Conservation (phyloP, 2,888 invertebrate species). For the Andricus curvator region DNA sequence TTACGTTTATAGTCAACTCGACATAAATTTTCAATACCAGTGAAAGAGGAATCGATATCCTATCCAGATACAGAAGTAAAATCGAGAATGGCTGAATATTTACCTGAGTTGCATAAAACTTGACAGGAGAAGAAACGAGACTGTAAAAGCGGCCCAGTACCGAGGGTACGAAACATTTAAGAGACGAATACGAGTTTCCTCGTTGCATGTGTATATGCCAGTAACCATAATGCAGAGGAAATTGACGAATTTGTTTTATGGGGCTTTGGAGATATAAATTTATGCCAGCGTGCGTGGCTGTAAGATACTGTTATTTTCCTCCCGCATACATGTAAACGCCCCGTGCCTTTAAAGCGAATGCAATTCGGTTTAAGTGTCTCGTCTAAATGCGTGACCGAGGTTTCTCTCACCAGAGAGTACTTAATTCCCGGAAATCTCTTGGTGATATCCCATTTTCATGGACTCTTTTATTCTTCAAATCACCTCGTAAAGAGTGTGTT, state of each 20-base stretch:
- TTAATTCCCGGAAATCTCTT: neutral
- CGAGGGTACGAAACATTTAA: neutral
- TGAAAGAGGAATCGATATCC: neutral
- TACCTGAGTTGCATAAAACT: conserved; percentile 38
- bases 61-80: neutral
- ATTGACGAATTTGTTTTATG: conserved; percentile 53
- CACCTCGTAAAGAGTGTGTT: neutral
- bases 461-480: neutral
- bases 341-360: neutral
- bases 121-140: conserved; percentile 46
- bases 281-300: neutral
- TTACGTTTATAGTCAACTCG: neutral
- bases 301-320: neutral
- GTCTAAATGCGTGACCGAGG: neutral
- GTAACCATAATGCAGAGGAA: conserved; percentile 46
- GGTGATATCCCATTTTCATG: neutral
- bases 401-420: neutral
- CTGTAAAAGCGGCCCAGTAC: conserved; percentile 20
- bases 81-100: neutral
- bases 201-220: conserved; percentile 1
- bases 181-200: neutral
- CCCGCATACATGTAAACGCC: neutral
- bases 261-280: neutral
- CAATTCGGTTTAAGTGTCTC: neutral
- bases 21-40: neutral